Base-by-base conservation (phyloP, 2,888 invertebrate species). In the Polydrusus cervinus region DNA sequence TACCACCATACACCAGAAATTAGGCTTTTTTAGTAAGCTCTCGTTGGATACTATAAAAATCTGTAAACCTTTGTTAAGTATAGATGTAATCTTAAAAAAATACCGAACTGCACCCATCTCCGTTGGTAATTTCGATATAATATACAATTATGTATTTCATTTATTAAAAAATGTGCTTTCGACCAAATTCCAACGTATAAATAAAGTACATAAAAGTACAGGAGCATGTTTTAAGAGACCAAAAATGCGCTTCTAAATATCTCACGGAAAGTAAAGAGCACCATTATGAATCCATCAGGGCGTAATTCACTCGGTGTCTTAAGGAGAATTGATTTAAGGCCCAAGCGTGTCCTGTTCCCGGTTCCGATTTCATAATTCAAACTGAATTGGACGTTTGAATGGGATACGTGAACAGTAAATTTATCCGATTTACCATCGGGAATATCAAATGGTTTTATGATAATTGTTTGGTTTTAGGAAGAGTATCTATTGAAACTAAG, bases 341-440 rank as follows among this genome's bases (percentile, higher is more conserved):
- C 71, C 53, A 30, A 74, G 65, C 73, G 76, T 67, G 71, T 74
- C 77, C 77, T 74, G 71, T 71, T 67, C 66, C 77, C 74, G 74
- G 66, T 74, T 71, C 64, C 74, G 67, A 77, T 68, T 67, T 74
- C 77, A 77, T 77, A 77, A 77, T 64, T 76, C 76, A 76, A 74
- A 76, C 60, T 61, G 72, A 76, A 70, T 73, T 64, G 69, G 73
- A 73, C 76, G 62, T 60, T 66, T 70, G 45, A 74, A 71, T 76
- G 71, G 74, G 66, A 64, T 74, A 74, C 66, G 55, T 64, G 66
- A 65, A 72, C 64, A 66, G 64, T 72, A 72, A 64, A 72, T 70
- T 70, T 70, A 62, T 49, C 61, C 38, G 16, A 34, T 51, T 61
- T 60, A 30, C 30, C 51, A 51, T n/a, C 55, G 13, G 14, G 55